A percentile compares a stretch with the other conserved stretches of the same genome.
Conservation (phyloP, 2,797 vertebrate species). For the Psittacula echo region DNA sequence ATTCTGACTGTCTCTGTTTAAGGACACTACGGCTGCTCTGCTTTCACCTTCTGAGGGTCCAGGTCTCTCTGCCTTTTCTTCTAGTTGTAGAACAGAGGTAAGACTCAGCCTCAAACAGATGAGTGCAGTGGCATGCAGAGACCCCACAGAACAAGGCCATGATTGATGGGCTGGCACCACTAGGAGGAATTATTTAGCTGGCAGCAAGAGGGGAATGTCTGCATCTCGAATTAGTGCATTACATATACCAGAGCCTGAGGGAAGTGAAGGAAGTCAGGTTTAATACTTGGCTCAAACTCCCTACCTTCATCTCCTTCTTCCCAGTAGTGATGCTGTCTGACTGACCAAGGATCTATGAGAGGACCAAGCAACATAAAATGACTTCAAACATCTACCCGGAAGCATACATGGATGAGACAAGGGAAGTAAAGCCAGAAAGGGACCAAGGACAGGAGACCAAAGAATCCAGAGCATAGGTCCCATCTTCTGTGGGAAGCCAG, state of each 20-base stretch:
- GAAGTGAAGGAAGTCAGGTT: background rate
- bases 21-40: background rate
- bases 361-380: background rate
- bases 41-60: background rate
- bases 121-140: background rate
- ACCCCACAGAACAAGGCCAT: background rate
- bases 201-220: background rate
- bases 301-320: background rate
- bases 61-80: background rate
- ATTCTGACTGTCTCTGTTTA: background rate
- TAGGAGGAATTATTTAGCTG: constrained; percentile 5
- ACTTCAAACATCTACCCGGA: background rate
- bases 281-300: background rate
- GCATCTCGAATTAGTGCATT: background rate
- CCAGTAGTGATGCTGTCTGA: background rate
- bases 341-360: background rate
- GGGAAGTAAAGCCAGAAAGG: background rate
- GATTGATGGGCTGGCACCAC: background rate
- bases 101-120: background rate
- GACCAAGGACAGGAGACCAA: background rate
- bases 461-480: background rate
- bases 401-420: background rate
- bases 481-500: background rate
- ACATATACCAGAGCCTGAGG: background rate
- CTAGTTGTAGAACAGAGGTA: background rate